Conservation (phyloP, 2,888 invertebrate species). For the Agrypnus murinus region DNA sequence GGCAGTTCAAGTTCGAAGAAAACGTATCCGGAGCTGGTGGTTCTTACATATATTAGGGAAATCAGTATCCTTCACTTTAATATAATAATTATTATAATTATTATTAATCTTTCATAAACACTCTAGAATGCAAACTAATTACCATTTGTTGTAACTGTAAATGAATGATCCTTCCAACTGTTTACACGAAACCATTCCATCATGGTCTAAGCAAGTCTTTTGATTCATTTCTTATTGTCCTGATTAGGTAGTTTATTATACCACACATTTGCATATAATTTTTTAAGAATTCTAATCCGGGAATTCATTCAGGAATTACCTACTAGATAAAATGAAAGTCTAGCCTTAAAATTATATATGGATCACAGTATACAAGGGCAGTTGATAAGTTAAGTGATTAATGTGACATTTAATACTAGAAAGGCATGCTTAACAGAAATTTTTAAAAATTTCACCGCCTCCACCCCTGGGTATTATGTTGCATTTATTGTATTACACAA, state of each 20-base stretch:
- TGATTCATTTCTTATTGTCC: no score
- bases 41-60: slow-evolving; percentile 1
- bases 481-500: slow-evolving; percentile 7
- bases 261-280: no score
- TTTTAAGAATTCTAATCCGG: background rate
- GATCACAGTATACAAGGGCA: slow-evolving; percentile 20
- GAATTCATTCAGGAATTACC: slow-evolving; percentile 6
- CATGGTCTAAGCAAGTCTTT: no score
- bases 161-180: background rate
- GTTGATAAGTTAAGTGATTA: slow-evolving; percentile 25
- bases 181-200: no score
- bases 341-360: slow-evolving; percentile 9
- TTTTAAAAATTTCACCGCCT: slow-evolving; percentile 1
- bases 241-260: no score
- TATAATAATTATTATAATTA: background rate
- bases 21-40: background rate
- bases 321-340: slow-evolving; percentile 29
- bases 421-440: slow-evolving; percentile 12
- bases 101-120: background rate
- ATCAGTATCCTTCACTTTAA: slow-evolving; percentile 11
- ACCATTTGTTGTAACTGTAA: slow-evolving; percentile 6
- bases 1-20: slow-evolving; percentile 18
- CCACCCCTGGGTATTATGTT: background rate
- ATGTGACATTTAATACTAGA: slow-evolving; percentile 19
- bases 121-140: background rate